A percentile compares a stretch with the other conserved stretches of the same genome.
phyloP scores from a whole-genome alignment of 1,140 invertebrate species.

The Drosophila jambulina region DNA sequence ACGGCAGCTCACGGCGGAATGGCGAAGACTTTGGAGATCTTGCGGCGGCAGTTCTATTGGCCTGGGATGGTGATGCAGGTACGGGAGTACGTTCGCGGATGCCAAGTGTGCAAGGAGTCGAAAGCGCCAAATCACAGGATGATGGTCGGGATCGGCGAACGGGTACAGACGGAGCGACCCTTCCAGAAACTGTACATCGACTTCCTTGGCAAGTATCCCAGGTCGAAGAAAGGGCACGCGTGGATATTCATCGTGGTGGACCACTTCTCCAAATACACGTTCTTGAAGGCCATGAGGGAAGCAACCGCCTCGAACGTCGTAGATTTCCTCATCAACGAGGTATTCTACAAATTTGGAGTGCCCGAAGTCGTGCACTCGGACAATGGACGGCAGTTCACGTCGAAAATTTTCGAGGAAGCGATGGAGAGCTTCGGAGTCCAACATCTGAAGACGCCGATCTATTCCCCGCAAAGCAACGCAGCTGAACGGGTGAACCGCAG shows the following conservation, averaged over 20 bases:
- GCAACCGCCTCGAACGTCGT: too few species aligned
- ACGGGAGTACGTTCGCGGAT: neutral
- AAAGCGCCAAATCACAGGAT: neutral
- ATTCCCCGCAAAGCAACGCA: neutral
- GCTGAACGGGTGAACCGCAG: neutral
- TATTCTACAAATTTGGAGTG: too few species aligned
- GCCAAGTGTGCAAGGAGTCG: neutral
- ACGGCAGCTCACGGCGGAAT: neutral
- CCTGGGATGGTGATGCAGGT: neutral
- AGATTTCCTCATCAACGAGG: too few species aligned
- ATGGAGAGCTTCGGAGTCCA: too few species aligned
- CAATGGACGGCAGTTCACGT: neutral
- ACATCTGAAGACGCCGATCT: too few species aligned
- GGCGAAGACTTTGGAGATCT: neutral
- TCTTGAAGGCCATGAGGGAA: neutral
- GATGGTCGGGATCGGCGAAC: neutral
- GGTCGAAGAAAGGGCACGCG: neutral
- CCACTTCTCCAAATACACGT: neutral
- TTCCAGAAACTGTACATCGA: neutral
- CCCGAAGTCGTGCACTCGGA: neutral
- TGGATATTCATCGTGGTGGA: neutral
- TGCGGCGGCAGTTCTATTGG: neutral
- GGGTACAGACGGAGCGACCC: neutral
- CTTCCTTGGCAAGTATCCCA: neutral
- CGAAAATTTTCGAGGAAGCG: neutral